A percentile compares a stretch with the other conserved stretches of the same genome.
Evolutionary conservation across 2,888 invertebrate genomes (phyloP).

Genomic region (Apamea epomidion): DNA sequence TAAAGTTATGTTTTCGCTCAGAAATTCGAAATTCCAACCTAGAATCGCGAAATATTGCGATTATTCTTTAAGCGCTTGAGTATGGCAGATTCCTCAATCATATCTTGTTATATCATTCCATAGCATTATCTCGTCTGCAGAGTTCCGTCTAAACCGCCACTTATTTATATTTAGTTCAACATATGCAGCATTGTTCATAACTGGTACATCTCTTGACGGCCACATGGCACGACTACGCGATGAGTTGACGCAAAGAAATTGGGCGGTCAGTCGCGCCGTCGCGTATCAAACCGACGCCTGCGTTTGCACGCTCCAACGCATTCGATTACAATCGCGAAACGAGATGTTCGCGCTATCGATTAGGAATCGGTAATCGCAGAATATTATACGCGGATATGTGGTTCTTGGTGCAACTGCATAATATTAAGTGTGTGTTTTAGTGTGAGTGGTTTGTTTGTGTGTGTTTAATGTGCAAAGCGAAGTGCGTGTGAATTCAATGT

Average conservation of each 20-base stretch:
- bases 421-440: slow-evolving; percentile 39
- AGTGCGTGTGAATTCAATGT: slow-evolving; percentile 57
- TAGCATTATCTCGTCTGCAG: slow-evolving; percentile 59
- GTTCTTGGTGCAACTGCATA: slow-evolving; percentile 46
- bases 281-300: slow-evolving; percentile 82
- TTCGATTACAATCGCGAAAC: slow-evolving; percentile 48
- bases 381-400: slow-evolving; percentile 50
- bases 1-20: neutral
- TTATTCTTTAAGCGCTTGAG: neutral
- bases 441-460: slow-evolving; percentile 52
- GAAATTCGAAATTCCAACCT: neutral
- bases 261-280: slow-evolving; percentile 82
- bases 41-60: neutral
- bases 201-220: slow-evolving; percentile 69
- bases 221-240: slow-evolving; percentile 72
- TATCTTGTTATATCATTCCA: slow-evolving; percentile 44
- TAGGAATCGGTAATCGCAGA: slow-evolving; percentile 48
- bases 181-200: slow-evolving; percentile 70
- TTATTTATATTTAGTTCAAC: slow-evolving; percentile 69
- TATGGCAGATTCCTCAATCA: neutral
- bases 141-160: slow-evolving; percentile 53
- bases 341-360: slow-evolving; percentile 57
- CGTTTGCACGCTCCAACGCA: slow-evolving; percentile 67
- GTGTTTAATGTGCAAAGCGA: slow-evolving; percentile 28
- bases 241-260: slow-evolving; percentile 80